phyloP scores from a whole-genome alignment of 2,797 vertebrate species.

The Pantherophis alleghaniensis region DNA sequence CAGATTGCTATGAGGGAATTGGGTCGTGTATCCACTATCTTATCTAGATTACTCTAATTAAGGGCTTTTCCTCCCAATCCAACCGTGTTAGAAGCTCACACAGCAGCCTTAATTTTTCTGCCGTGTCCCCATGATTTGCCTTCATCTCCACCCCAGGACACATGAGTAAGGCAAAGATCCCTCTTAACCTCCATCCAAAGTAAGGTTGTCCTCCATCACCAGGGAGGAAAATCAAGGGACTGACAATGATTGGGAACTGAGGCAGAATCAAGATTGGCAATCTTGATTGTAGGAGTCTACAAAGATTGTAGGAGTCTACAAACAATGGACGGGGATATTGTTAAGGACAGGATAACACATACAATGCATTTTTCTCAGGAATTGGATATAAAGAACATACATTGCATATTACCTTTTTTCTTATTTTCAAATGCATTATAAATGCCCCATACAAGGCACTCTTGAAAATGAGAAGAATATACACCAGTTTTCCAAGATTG shows the following conservation, averaged over 20 bases:
- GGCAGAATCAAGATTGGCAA: background rate
- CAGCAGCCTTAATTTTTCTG: background rate
- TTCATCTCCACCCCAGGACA: background rate
- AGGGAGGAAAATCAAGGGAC: background rate
- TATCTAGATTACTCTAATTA: background rate
- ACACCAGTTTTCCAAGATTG: background rate
- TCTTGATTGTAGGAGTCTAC: background rate
- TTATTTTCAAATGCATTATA: conserved; percentile 15
- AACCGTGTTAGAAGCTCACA: background rate
- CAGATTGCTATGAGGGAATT: background rate
- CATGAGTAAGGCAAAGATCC: background rate
- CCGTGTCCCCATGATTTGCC: background rate
- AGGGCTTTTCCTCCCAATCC: background rate
- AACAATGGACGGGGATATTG: background rate
- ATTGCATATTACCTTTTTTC: conserved; percentile 38
- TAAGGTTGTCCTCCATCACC: background rate
- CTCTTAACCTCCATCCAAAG: background rate
- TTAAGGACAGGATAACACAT: background rate
- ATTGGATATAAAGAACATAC: background rate
- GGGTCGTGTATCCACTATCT: background rate
- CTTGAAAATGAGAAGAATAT: conserved; percentile 36
- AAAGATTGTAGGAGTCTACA: background rate
- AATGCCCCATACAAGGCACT: conserved; percentile 20
- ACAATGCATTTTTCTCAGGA: background rate
- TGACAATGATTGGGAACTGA: background rate